phyloP scores from a whole-genome alignment of 1,140 invertebrate genomes.

The Paracyclopina nana region DNA sequence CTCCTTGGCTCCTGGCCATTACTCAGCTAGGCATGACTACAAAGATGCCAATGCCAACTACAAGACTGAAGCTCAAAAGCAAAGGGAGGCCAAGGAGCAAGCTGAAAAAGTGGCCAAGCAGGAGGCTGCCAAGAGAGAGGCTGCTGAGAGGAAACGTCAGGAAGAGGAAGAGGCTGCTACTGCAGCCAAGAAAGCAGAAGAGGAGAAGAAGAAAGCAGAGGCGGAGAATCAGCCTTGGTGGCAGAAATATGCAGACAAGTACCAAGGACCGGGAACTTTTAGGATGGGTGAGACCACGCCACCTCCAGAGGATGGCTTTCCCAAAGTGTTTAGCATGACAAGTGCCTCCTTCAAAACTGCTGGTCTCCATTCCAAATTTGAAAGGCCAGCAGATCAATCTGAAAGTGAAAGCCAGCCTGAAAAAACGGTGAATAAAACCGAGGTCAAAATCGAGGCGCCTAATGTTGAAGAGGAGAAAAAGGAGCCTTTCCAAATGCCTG shows the following conservation, averaged over 20 bases:
- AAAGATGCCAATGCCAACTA: neutral
- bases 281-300: slow-evolving; percentile 1
- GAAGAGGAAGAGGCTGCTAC: neutral
- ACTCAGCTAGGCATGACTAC: neutral
- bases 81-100: neutral
- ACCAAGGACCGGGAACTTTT: neutral
- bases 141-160: neutral
- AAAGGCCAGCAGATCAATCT: too few relatives aligned
- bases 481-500: too few relatives aligned
- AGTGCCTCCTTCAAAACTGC: neutral
- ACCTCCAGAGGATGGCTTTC: neutral
- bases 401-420: too few relatives aligned
- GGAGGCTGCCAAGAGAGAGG: neutral
- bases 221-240: neutral
- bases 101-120: neutral
- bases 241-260: neutral
- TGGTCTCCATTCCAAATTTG: too few relatives aligned
- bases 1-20: neutral
- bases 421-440: too few relatives aligned
- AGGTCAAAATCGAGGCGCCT: too few relatives aligned
- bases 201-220: neutral
- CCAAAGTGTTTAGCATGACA: neutral
- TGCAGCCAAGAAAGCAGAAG: too few relatives aligned
- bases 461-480: too few relatives aligned
- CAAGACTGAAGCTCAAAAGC: neutral